Percentiles rank a stretch among this genome's conserved stretches.
These are phyloP conservation scores for Chamaetylas fuelleborni DNA, from an alignment of 2,113 vertebrate species.

Conservation along the genomic window DNA sequence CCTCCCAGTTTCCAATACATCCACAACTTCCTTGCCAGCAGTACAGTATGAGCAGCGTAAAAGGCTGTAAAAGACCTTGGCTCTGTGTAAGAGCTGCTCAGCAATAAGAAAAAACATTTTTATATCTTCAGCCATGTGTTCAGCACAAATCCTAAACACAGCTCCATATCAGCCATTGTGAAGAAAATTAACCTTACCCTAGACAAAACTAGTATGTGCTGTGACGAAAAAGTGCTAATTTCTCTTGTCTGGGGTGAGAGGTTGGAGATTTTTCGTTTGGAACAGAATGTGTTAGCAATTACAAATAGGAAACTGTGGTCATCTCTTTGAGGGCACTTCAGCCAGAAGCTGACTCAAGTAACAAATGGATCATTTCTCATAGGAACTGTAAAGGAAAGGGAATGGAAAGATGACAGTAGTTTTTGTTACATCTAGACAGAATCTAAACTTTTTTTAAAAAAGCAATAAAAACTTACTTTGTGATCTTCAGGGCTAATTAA, in stretches of 20 bases:
- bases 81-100: neutral
- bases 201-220: neutral
- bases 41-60: neutral
- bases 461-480: neutral
- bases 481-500: neutral
- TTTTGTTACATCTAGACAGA: neutral
- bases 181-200: neutral
- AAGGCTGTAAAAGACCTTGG: neutral
- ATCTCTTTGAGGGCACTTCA: neutral
- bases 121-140: neutral
- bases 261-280: neutral
- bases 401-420: neutral
- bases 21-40: neutral
- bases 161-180: neutral
- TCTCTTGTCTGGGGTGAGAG: neutral
- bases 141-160: neutral
- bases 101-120: neutral
- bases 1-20: rapidly evolving
- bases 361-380: neutral
- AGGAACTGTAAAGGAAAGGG: neutral
- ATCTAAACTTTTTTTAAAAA: neutral
- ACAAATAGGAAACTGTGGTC: neutral
- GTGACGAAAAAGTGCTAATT: neutral
- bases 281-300: neutral
- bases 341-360: neutral